These are phyloP conservation scores for Acanthococcus lagerstroemiae DNA, from an alignment of 2,888 invertebrate species.

Conservation along the genomic window DNA sequence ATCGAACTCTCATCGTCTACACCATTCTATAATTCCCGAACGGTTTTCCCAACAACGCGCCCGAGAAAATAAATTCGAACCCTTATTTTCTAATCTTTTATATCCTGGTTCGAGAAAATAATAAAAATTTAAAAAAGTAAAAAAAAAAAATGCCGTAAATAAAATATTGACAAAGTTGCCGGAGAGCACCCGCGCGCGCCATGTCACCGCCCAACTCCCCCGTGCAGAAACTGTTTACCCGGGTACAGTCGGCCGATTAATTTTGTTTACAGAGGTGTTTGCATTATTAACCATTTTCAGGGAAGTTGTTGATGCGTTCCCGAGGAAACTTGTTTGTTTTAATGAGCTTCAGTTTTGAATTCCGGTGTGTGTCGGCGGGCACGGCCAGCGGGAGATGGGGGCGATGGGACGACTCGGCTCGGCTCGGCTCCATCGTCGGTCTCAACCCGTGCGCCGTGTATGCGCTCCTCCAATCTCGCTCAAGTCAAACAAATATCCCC, in stretches of 20 bases:
- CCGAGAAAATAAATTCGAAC: not conserved
- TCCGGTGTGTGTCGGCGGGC: too few relatives aligned
- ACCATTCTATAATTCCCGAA: not conserved
- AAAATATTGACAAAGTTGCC: conserved; percentile 27
- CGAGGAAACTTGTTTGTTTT: conserved; percentile 25
- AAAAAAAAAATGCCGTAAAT: conserved; percentile 7
- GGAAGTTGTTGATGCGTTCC: conserved; percentile 27
- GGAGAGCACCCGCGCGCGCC: not conserved
- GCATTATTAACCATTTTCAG: conserved; percentile 31
- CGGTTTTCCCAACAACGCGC: not conserved
- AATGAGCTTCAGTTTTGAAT: conserved; percentile 27
- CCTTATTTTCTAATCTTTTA: not conserved
- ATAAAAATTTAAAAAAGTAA: not conserved
- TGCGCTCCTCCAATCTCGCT: not conserved
- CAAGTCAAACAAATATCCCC: conserved; percentile 20
- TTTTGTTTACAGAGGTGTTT: conserved; percentile 31
- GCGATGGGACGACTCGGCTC: too few relatives aligned
- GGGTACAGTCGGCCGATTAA: conserved; percentile 30
- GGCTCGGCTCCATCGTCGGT: too few relatives aligned
- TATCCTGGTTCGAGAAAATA: not conserved
- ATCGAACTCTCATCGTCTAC: not conserved
- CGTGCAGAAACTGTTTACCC: conserved; percentile 21
- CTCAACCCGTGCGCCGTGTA: too few relatives aligned
- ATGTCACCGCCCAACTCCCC: not conserved
- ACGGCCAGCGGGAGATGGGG: too few relatives aligned